Evolutionary conservation across 2,888 invertebrate species (phyloP).

Genomic region (Cancer borealis): DNA sequence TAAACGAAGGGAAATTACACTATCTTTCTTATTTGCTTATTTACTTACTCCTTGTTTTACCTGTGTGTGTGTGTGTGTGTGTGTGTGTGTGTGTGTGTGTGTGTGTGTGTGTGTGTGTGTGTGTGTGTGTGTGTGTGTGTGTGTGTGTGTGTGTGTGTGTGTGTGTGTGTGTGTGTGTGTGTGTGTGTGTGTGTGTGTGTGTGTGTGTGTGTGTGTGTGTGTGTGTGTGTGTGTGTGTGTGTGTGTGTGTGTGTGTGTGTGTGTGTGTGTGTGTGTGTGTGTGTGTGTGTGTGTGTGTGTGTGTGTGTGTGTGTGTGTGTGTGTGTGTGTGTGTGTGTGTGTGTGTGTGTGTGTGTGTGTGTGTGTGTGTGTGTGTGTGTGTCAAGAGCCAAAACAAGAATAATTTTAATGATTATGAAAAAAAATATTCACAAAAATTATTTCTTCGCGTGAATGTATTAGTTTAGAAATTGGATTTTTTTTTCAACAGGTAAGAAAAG

Average conservation of each 20-base stretch:
- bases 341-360: too few species aligned
- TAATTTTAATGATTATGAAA: not conserved
- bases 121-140: too few species aligned
- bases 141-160: too few species aligned
- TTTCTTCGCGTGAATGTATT: too few species aligned
- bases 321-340: not conserved
- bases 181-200: not conserved
- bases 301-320: not conserved
- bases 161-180: too few species aligned
- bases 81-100: not conserved
- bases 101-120: not conserved
- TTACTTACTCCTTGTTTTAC: not conserved
- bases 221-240: not conserved
- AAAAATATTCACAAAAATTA: not conserved
- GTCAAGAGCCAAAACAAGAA: not conserved
- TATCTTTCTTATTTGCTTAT: not conserved
- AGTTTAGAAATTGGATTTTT: not conserved
- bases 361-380: too few species aligned
- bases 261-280: too few species aligned
- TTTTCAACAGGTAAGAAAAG: not conserved
- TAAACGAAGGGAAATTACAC: not conserved
- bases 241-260: too few species aligned
- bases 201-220: not conserved
- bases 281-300: not conserved
- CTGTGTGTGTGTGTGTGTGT: not conserved